Conservation (phyloP, 2,797 vertebrate genomes). For the Betta splendens region DNA sequence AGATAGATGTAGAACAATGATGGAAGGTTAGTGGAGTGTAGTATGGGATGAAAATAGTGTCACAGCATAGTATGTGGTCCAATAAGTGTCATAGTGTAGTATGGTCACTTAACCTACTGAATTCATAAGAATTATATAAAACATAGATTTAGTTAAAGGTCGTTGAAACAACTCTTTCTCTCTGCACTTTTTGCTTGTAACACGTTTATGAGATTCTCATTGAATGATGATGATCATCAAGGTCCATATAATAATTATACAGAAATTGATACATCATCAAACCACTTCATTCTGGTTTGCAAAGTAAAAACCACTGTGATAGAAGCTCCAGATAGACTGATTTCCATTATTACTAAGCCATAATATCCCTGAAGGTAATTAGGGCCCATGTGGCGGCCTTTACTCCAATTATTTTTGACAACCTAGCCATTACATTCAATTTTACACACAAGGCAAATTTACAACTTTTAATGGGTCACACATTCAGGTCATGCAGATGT, state of each 20-base stretch:
- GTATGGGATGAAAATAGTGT: too few species aligned
- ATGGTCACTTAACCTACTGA: too few species aligned
- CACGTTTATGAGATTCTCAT: background rate
- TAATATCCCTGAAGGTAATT: slow-evolving; percentile 28
- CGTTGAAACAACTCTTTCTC: too few species aligned
- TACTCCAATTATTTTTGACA: slow-evolving; percentile 40
- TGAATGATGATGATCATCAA: slow-evolving; percentile 7
- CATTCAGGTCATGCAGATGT: slow-evolving; percentile 3
- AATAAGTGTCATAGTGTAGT: too few species aligned
- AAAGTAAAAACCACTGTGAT: slow-evolving; percentile 12
- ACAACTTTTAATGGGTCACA: slow-evolving; percentile 12
- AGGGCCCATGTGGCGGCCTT: slow-evolving; percentile 9
- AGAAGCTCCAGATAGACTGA: slow-evolving; percentile 26
- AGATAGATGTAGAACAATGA: too few species aligned
- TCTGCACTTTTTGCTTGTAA: background rate
- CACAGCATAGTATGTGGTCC: too few species aligned
- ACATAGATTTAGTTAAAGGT: too few species aligned
- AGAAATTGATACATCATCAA: too few species aligned
- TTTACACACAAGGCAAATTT: slow-evolving; percentile 23
- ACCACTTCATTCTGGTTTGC: slow-evolving; percentile 15
- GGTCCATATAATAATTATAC: slow-evolving; percentile 12
- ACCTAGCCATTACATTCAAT: slow-evolving; percentile 44
- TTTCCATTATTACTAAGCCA: slow-evolving; percentile 27
- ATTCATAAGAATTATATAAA: too few species aligned
- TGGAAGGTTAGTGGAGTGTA: too few species aligned